These are phyloP conservation scores for Agonopterix subpropinquella DNA, from an alignment of 2,888 invertebrate genomes.

Conservation along the genomic window DNA sequence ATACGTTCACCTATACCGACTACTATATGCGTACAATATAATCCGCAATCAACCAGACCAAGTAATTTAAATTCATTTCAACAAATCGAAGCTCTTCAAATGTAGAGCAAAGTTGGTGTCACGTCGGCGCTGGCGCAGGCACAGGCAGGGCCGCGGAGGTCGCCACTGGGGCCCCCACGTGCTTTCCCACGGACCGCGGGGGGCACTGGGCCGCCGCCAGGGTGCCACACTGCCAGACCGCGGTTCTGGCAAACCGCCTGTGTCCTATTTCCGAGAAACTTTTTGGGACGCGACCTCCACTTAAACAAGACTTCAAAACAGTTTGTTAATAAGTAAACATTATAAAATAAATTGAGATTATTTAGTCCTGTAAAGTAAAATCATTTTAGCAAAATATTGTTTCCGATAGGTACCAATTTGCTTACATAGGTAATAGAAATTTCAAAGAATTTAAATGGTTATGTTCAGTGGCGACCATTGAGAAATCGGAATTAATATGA, in stretches of 20 bases:
- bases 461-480: too few species aligned
- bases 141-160: constrained; percentile 37
- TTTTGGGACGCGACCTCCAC: constrained; percentile 31
- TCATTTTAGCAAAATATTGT: too few species aligned
- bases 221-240: neutral
- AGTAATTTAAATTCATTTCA: neutral
- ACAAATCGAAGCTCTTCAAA: neutral
- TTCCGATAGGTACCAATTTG: too few species aligned
- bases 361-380: too few species aligned
- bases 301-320: constrained; percentile 6
- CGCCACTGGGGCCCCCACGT: constrained; percentile 32
- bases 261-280: neutral
- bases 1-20: too few species aligned
- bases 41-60: neutral
- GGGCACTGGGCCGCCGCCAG: constrained; percentile 17
- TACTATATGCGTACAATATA: neutral
- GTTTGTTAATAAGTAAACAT: too few species aligned
- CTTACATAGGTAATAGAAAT: too few species aligned
- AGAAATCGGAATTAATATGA: too few species aligned
- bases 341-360: too few species aligned
- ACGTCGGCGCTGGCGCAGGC: constrained; percentile 21
- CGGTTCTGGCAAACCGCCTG: too few species aligned
- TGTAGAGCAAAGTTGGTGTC: constrained; percentile 22
- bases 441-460: too few species aligned
- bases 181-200: constrained; percentile 58